Conservation (phyloP, 2,888 invertebrate species). For the Perizoma affinitatum region DNA sequence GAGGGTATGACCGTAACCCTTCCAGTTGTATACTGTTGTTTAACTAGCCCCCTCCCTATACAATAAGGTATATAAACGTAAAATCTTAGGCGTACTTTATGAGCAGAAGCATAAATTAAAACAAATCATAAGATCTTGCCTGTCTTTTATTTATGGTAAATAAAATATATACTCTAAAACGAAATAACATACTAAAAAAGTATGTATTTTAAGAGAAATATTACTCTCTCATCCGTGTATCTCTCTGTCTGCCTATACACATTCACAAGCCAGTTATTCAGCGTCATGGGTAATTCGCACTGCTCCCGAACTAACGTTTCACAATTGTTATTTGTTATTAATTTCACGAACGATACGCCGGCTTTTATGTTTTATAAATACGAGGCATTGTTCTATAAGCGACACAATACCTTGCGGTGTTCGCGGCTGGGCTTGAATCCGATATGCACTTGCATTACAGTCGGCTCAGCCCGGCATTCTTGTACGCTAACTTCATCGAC, state of each 20-base stretch:
- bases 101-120: neutral
- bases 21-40: neutral
- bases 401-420: constrained; percentile 78
- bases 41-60: neutral
- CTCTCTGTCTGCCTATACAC: constrained; percentile 27
- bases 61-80: neutral
- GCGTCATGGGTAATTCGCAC: constrained; percentile 77
- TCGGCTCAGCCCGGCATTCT: constrained; percentile 67
- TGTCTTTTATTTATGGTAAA: too few species aligned
- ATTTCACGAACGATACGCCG: constrained; percentile 83
- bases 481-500: constrained; percentile 36
- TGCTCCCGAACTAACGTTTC: constrained; percentile 81
- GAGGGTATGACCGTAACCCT: constrained; percentile 15
- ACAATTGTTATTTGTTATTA: constrained; percentile 84
- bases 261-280: constrained; percentile 64
- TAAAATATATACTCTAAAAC: too few species aligned
- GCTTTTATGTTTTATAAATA: constrained; percentile 84
- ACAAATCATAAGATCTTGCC: too few species aligned
- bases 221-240: constrained; percentile 8
- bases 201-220: neutral
- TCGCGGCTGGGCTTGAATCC: constrained; percentile 70
- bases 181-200: too few species aligned
- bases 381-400: constrained; percentile 81
- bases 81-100: too few species aligned
- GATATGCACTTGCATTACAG: constrained; percentile 63